phyloP scores from a whole-genome alignment of 2,888 invertebrate genomes.

The Alloscopus bannaensis region DNA sequence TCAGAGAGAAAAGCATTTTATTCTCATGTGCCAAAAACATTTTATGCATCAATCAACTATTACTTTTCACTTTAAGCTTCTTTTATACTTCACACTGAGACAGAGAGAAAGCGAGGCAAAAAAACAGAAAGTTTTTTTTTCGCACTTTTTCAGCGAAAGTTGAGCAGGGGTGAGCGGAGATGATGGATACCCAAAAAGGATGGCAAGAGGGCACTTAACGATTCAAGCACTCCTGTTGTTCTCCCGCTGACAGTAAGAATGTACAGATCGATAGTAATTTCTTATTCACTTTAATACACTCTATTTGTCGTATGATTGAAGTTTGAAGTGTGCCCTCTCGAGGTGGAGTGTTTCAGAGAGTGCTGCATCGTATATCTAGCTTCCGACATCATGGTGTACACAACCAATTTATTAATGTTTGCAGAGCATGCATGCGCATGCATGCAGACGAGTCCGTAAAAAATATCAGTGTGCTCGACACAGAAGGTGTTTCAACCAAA shows the following conservation, averaged over 20 bases:
- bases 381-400: too few relatives aligned
- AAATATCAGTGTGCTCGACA: too few relatives aligned
- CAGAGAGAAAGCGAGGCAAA: neutral
- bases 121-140: constrained; percentile 15
- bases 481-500: neutral
- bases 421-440: too few relatives aligned
- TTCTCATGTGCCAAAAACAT: constrained; percentile 21
- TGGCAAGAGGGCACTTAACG: neutral
- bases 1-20: neutral
- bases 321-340: too few relatives aligned
- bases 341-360: too few relatives aligned
- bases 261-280: constrained; percentile 13
- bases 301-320: constrained; percentile 4
- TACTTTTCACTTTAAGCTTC: constrained; percentile 22
- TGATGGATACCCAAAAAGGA: too few relatives aligned
- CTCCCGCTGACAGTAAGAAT: neutral
- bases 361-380: too few relatives aligned
- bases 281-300: neutral
- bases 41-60: constrained; percentile 27
- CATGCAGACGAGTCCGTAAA: too few relatives aligned
- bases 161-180: too few relatives aligned
- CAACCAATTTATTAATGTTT: too few relatives aligned
- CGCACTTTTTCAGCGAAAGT: too few relatives aligned
- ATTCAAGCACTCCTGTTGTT: constrained; percentile 4
- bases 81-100: neutral